A percentile compares a stretch with the other conserved stretches of the same genome.
These are phyloP conservation scores for Agrochola lychnidis DNA, from an alignment of 2,888 invertebrate genomes.

Conservation along the genomic window DNA sequence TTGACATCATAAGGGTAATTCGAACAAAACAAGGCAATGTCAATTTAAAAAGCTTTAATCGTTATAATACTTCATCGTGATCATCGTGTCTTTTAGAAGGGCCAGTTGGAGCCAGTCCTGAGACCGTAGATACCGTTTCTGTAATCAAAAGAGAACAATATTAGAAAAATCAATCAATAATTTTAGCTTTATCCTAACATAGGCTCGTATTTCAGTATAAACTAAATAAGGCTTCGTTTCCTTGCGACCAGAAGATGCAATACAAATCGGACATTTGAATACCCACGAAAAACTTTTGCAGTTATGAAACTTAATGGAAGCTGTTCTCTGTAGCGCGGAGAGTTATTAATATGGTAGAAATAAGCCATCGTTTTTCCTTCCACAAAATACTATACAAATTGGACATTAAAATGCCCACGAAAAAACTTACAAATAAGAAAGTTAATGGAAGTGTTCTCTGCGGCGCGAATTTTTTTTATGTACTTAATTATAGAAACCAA, in stretches of 20 bases:
- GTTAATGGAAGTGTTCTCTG: background rate
- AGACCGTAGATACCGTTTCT: constrained; percentile 50
- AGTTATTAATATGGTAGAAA: background rate
- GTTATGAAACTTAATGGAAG: background rate
- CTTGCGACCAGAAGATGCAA: background rate
- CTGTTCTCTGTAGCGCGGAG: background rate
- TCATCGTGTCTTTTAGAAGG: constrained; percentile 28
- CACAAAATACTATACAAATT: background rate
- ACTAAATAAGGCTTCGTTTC: background rate
- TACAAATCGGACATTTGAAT: background rate
- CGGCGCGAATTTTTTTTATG: no score
- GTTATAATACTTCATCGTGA: constrained; percentile 5
- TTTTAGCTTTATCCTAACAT: background rate
- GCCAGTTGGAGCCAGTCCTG: constrained; percentile 31
- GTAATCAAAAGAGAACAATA: constrained; percentile 11
- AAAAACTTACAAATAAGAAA: background rate
- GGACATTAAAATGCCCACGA: no score
- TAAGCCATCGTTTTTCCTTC: background rate
- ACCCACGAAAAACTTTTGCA: background rate
- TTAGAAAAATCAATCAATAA: background rate
- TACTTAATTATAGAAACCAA: background rate
- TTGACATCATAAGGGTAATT: background rate
- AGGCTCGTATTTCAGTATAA: background rate
- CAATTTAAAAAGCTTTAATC: constrained; percentile 32
- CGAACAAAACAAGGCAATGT: background rate